Base-by-base conservation (phyloP, 1,140 invertebrate genomes). In the Thaumetopoea pityocampa region DNA sequence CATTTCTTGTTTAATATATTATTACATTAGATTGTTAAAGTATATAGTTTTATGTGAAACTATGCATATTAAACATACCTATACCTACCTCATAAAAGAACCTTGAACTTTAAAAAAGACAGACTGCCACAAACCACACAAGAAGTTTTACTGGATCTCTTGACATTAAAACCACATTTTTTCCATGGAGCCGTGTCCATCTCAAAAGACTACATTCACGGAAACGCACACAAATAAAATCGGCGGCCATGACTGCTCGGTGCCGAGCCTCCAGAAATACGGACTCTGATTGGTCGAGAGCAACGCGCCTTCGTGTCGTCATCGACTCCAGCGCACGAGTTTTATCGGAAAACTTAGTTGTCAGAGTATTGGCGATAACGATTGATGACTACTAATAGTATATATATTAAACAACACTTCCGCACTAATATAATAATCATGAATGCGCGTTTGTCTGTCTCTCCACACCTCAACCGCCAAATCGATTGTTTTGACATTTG, bases 271-370 rank as follows among this genome's bases (percentile, higher is more conserved):
- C 72, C 68, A 22, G 34, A 59, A 56, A 51, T 15, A 41, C 8
- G 29, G 6, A 5, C 26, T 14, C 52, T 51, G 62, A 80, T 80
- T 80, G 70, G 72, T 8, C 23, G 51, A 51, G 0, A 18, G n/a
- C 16, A 61, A 22, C 70, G 60, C 37, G 68, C 72, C 76, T 74
- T 65, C 53, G 35, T 73, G 69, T 74, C 69, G 71, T 74, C 67
- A 74, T 41, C 26, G 33, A 52, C 55, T 52, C 63, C 10, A n/a
- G 64, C 69, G 70, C 72, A 68, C 33, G 44, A 45, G 45, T 50
- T 56, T 50, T 53, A 44, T 42, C 37, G 34, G 44, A 52, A 61
- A 49, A 49, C 36, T 48, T n/a, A n/a, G 41, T 20, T 30, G 20
- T 5, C 37, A 36, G 10, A 22, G 27, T 19, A 24, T 15, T 27